Evolutionary conservation across 2,113 vertebrate genomes (phyloP).

Genomic region (Papio anubis): DNA sequence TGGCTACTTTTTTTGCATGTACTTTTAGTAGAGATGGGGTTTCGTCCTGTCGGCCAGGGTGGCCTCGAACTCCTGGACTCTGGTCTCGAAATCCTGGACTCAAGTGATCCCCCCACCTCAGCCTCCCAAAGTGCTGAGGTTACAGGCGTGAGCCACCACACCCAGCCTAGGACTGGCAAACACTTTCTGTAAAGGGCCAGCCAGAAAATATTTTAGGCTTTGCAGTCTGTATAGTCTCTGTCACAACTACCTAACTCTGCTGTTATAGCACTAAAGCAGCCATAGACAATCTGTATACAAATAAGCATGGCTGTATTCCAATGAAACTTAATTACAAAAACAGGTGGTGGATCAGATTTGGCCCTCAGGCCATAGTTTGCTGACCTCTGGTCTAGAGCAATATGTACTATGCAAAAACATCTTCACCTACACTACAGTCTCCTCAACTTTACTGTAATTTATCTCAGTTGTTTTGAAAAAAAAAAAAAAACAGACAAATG

Average conservation of each 20-base stretch:
- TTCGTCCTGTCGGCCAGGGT: too few relatives aligned
- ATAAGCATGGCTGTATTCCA: not conserved
- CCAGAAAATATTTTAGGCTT: not conserved
- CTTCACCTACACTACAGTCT: not conserved
- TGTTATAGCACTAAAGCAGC: not conserved
- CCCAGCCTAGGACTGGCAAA: not conserved
- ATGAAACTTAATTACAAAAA: slow-evolving; percentile 28
- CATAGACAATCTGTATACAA: slow-evolving; percentile 24
- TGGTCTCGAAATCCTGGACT: too few relatives aligned
- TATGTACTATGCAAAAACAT: not conserved
- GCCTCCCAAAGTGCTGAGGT: too few relatives aligned
- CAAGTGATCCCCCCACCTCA: too few relatives aligned
- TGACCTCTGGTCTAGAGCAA: not conserved
- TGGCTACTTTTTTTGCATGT: too few relatives aligned
- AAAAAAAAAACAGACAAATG: not conserved
- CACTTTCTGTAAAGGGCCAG: not conserved
- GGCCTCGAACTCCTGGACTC: too few relatives aligned
- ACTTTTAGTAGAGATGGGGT: too few relatives aligned
- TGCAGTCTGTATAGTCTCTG: not conserved
- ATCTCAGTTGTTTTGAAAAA: not conserved
- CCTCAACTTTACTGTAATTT: not conserved
- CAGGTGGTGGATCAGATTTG: not conserved
- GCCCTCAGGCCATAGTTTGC: not conserved
- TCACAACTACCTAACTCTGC: not conserved
- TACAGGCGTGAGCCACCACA: too few relatives aligned